Conservation (phyloP, 2,888 invertebrate species). For the Lamellibrachia satsuma region DNA sequence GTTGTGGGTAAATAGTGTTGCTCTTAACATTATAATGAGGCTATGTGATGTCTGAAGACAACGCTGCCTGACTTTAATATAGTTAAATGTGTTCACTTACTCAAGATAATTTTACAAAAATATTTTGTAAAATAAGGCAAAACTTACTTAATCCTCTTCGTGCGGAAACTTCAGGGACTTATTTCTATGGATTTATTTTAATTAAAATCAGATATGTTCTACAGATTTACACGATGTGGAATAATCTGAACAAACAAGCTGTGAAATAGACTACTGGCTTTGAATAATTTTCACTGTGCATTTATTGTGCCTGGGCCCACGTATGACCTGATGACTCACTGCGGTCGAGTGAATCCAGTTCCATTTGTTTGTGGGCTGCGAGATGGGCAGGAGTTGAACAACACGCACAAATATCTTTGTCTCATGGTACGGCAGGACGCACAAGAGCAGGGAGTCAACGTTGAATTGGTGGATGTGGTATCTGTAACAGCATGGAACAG, state of each 20-base stretch:
- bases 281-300: neutral
- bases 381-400: slow-evolving; percentile 78
- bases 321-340: slow-evolving; percentile 43
- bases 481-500: slow-evolving; percentile 63
- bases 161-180: too few relatives aligned
- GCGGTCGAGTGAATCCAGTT: slow-evolving; percentile 74
- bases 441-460: slow-evolving; percentile 79
- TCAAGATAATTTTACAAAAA: too few relatives aligned
- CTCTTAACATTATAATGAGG: neutral
- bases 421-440: slow-evolving; percentile 92
- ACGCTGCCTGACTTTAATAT: too few relatives aligned
- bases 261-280: too few relatives aligned
- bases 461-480: slow-evolving; percentile 91
- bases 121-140: too few relatives aligned
- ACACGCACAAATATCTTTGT: slow-evolving; percentile 85
- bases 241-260: too few relatives aligned
- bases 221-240: too few relatives aligned
- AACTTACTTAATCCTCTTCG: too few relatives aligned
- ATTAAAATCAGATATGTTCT: too few relatives aligned
- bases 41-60: too few relatives aligned
- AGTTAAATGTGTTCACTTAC: too few relatives aligned
- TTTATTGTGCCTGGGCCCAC: neutral
- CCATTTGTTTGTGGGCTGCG: slow-evolving; percentile 62
- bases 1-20: neutral
- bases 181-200: too few relatives aligned